Evolutionary conservation across 2,113 vertebrate species (phyloP), one percentile per base, ranked within the genome.

Genomic region (Pithys albifrons): DNA sequence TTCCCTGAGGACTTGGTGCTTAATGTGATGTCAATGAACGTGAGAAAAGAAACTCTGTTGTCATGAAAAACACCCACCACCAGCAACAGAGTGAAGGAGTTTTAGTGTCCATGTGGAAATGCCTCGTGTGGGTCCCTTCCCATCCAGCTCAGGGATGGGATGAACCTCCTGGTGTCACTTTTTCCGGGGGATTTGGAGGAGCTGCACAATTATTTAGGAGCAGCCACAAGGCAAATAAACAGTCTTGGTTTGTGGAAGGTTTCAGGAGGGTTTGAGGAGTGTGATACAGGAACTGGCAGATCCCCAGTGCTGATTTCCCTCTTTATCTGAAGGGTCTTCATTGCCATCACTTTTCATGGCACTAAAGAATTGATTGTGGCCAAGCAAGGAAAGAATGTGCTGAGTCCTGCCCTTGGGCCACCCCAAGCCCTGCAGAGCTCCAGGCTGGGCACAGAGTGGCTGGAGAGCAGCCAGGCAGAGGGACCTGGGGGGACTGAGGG

Each of bases 141-240:
- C 31, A 17, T 14, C 84, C 73, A 8, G 19, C 81, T 28, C 74
- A 8, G 85, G 29, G 79, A 19, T 10, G 18, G 5, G 61, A 52
- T 15, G 23, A 35, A 41, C 19, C 22, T 12, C 0, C 3, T 0
- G 12, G 12, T 4, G 74, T 28, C 43, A 5, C 73, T n/a, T 0
- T 10, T 18, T 11, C 58, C 59, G 3, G 16, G 33, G 75, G 45
- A 48, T 1, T 12, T 22, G 80, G 55, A 67, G 41, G 76, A 37
- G 46, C 64, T 61, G 67, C 23, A 1, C 2, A 2, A 14, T 25
- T 18, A 12, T 45, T 73, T 52, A 41, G 49, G 51, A 74, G 43
- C 0, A 54, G 51, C 51, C 16, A 10, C 2, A 22, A 61, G 82
- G 80, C 57, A 61, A 83, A 71, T 0, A 22, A 77, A 52, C 0